These are phyloP conservation scores for Bombyx mori DNA, from an alignment of 1,140 invertebrate species.

Conservation along the genomic window DNA sequence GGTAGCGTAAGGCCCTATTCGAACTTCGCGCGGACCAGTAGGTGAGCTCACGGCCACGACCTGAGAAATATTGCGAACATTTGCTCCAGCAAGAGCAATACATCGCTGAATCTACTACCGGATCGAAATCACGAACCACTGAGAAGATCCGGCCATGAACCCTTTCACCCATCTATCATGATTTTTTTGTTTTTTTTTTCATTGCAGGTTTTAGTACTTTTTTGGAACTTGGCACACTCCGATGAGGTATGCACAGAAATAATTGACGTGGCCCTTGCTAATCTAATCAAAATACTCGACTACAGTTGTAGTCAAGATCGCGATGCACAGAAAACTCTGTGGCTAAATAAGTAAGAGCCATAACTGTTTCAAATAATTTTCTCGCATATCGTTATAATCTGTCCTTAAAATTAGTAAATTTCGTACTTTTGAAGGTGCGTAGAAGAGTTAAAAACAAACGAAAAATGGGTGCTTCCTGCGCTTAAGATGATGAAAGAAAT, in stretches of 20 bases:
- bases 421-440: conserved; percentile 77
- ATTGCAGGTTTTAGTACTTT: conserved; percentile 88
- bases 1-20: no score
- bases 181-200: conserved; percentile 3
- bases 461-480: conserved; percentile 94
- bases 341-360: conserved; percentile 84
- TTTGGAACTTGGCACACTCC: conserved; percentile 97
- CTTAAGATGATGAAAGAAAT: conserved; percentile 97
- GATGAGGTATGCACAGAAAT: conserved; percentile 97
- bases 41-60: no score
- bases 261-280: conserved; percentile 95
- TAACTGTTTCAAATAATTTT: conserved; percentile 1
- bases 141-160: no score
- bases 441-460: conserved; percentile 90
- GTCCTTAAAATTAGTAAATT: not conserved
- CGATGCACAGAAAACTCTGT: conserved; percentile 95
- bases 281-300: conserved; percentile 98
- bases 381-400: not conserved
- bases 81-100: no score
- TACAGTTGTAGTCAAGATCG: conserved; percentile 97
- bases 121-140: no score
- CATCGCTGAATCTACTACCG: no score
- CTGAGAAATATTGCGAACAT: no score
- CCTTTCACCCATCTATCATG: no score
- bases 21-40: no score